phyloP scores from a whole-genome alignment of 2,113 vertebrate genomes.

The Typhlomys cinereus region DNA sequence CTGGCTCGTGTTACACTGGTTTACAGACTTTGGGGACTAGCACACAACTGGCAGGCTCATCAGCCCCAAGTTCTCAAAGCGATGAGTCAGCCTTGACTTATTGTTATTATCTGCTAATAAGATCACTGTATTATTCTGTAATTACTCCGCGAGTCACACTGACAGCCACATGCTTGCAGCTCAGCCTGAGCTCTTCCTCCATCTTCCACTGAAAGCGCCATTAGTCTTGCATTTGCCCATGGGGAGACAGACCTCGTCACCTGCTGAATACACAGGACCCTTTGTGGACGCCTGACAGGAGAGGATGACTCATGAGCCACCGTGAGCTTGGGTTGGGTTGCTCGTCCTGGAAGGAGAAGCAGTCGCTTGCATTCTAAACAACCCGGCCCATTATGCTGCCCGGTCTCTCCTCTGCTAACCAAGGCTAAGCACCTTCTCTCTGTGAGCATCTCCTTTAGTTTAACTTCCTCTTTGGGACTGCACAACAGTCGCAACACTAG shows the following conservation, averaged over 20 bases:
- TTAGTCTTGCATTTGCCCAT: slow-evolving; percentile 44
- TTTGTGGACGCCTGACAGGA: slow-evolving; percentile 18
- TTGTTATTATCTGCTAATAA: slow-evolving; percentile 78
- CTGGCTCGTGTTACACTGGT: slow-evolving; percentile 38
- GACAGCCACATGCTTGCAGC: slow-evolving; percentile 66
- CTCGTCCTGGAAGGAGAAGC: slow-evolving; percentile 52
- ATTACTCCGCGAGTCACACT: slow-evolving; percentile 80
- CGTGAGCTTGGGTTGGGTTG: not conserved
- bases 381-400: not conserved
- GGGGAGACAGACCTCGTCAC: slow-evolving; percentile 51
- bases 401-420: not conserved
- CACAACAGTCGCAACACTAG: rapidly evolving
- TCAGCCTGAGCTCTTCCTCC: slow-evolving; percentile 45
- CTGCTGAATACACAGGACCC: slow-evolving; percentile 36
- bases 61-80: slow-evolving; percentile 65
- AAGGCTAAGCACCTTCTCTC: not conserved
- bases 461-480: not conserved
- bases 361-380: slow-evolving; percentile 52
- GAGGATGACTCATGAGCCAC: not conserved
- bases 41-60: slow-evolving; percentile 54
- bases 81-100: slow-evolving; percentile 69
- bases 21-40: slow-evolving; percentile 51
- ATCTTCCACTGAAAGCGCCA: slow-evolving; percentile 53
- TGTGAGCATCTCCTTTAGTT: not conserved
- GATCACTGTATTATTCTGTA: slow-evolving; percentile 72